Percentiles rank a stretch among this genome's conserved stretches.
Conservation (phyloP, 1,140 invertebrate species). For the Melipona quadrifasciata region DNA sequence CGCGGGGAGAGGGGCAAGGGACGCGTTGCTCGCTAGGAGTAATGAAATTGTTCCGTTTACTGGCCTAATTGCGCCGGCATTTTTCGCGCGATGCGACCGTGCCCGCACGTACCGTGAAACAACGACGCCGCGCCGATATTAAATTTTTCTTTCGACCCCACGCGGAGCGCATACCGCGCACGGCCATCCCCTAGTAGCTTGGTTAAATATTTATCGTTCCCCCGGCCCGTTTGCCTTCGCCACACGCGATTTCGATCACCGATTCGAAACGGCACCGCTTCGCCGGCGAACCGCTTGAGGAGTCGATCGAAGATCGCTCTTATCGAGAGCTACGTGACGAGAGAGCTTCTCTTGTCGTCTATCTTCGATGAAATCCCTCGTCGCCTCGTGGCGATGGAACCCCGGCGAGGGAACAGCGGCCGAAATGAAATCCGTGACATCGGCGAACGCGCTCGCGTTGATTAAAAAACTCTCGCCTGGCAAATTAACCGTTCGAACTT, state of each 20-base stretch:
- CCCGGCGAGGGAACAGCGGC: not conserved
- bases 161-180: no score
- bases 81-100: constrained; percentile 23
- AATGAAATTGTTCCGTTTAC: constrained; percentile 45
- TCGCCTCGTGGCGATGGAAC: not conserved
- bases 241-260: not conserved
- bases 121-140: constrained; percentile 3
- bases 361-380: not conserved
- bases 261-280: not conserved
- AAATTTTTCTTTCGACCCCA: constrained; percentile 15
- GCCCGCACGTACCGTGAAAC: not conserved
- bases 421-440: not conserved
- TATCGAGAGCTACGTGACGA: not conserved
- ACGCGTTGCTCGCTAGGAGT: constrained; percentile 10
- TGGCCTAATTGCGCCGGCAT: constrained; percentile 20
- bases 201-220: constrained; percentile 25
- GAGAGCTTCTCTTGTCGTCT: not conserved
- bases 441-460: not conserved
- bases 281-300: not conserved
- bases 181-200: no score
- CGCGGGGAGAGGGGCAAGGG: not conserved
- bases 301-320: not conserved
- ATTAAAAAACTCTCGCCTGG: not conserved
- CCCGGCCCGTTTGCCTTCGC: not conserved
- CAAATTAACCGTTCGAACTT: not conserved